phyloP scores from a whole-genome alignment of 2,113 vertebrate genomes.

The Lanius collurio region DNA sequence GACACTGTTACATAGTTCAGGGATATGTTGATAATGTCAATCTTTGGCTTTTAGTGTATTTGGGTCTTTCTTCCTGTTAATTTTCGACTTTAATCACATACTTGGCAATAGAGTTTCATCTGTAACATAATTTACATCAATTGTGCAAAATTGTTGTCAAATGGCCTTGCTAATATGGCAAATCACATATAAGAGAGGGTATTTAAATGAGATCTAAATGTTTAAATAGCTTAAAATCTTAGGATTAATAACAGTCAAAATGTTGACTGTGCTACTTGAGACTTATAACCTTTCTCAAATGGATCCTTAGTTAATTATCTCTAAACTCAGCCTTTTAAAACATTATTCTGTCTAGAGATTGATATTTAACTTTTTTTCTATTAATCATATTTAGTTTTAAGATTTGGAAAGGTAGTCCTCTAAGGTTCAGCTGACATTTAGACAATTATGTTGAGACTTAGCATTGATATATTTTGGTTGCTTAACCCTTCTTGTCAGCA shows the following conservation, averaged over 20 bases:
- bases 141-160: constrained; percentile 25
- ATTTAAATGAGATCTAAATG: constrained; percentile 58
- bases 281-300: constrained; percentile 63
- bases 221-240: constrained; percentile 54
- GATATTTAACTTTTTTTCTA: constrained; percentile 60
- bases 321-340: constrained; percentile 48
- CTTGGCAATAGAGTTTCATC: neutral
- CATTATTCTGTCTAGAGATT: constrained; percentile 40
- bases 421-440: constrained; percentile 65
- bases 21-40: neutral
- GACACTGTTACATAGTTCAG: neutral
- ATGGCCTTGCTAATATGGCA: constrained; percentile 29
- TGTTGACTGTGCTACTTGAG: constrained; percentile 55
- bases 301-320: constrained; percentile 60
- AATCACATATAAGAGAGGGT: neutral
- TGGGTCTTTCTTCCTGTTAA: neutral
- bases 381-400: constrained; percentile 63
- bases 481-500: constrained; percentile 64
- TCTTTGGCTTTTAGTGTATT: neutral
- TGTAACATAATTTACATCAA: constrained; percentile 1
- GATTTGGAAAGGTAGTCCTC: constrained; percentile 56
- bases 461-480: constrained; percentile 47
- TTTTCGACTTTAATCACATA: neutral
- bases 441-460: constrained; percentile 59
- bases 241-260: constrained; percentile 56